phyloP scores from a whole-genome alignment of 2,797 vertebrate species.

The Poeciliopsis gracilis region DNA sequence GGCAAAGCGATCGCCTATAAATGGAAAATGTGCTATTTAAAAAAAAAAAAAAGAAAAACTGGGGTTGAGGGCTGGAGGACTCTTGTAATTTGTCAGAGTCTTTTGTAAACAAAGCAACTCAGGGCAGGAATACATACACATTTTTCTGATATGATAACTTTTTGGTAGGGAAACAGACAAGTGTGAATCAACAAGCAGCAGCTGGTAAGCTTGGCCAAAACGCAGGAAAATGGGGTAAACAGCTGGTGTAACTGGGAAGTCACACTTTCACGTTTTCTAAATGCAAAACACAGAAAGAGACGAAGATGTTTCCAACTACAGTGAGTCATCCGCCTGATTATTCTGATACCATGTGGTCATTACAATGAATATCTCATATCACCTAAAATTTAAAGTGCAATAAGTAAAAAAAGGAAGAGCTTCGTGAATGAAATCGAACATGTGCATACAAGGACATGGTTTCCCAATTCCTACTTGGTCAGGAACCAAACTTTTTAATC shows the following conservation, averaged over 20 bases:
- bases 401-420: background rate
- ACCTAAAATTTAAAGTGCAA: background rate
- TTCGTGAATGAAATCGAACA: background rate
- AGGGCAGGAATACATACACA: background rate
- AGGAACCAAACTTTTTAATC: too few relatives aligned
- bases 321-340: background rate
- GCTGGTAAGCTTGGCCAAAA: conserved; percentile 13
- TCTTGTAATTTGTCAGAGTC: background rate
- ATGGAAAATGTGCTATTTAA: conserved; percentile 30
- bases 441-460: conserved; percentile 1
- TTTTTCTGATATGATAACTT: background rate
- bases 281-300: background rate
- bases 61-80: background rate
- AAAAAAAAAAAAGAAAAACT: background rate
- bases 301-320: background rate
- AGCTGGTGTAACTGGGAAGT: background rate
- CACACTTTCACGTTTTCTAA: background rate
- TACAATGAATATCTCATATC: background rate
- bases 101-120: background rate
- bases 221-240: conserved; percentile 5
- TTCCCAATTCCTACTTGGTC: conserved; percentile 34
- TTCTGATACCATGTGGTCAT: background rate
- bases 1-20: conserved; percentile 23
- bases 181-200: background rate
- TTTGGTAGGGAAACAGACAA: background rate